A percentile compares a stretch with the other conserved stretches of the same genome.
Evolutionary conservation across 2,113 vertebrate species (phyloP).

Genomic region (Rhizomys pruinosus): DNA sequence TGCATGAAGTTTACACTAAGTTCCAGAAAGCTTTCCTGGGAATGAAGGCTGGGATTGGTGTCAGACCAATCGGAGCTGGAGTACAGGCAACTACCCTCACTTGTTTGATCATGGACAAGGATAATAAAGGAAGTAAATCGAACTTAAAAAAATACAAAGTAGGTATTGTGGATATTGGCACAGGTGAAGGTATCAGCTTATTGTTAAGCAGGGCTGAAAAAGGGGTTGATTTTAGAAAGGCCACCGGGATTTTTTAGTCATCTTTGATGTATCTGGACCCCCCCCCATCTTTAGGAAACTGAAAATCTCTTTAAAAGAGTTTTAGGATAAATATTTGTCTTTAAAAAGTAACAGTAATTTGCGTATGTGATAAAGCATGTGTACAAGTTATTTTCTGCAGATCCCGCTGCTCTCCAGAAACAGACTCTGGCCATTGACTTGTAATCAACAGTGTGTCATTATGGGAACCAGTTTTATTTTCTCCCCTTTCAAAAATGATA

Average conservation of each 20-base stretch:
- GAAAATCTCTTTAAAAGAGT: not conserved
- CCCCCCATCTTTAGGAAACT: constrained; percentile 1
- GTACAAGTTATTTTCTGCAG: not conserved
- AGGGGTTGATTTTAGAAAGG: not conserved
- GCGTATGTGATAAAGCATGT: not conserved
- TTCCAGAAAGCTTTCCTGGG: not conserved
- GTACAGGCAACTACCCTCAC: not conserved
- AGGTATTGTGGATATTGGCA: not conserved
- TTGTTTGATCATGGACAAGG: not conserved
- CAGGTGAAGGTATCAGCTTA: constrained; percentile 87
- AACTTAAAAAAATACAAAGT: constrained; percentile 4
- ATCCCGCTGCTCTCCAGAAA: not conserved
- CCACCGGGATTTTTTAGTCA: not conserved
- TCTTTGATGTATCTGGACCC: not conserved
- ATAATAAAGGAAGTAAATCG: not conserved
- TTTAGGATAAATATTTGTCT: not conserved
- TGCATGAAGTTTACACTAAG: not conserved
- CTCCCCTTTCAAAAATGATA: constrained; percentile 31
- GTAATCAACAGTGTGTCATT: not conserved
- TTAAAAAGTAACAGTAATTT: not conserved
- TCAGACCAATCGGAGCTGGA: not conserved
- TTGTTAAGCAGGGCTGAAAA: constrained; percentile 88
- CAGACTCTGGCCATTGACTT: not conserved
- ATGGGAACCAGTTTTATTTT: constrained; percentile 43
- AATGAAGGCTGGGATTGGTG: not conserved